Evolutionary conservation across 1,140 invertebrate species (phyloP).

Genomic region (Panagrolaimus sp.): DNA sequence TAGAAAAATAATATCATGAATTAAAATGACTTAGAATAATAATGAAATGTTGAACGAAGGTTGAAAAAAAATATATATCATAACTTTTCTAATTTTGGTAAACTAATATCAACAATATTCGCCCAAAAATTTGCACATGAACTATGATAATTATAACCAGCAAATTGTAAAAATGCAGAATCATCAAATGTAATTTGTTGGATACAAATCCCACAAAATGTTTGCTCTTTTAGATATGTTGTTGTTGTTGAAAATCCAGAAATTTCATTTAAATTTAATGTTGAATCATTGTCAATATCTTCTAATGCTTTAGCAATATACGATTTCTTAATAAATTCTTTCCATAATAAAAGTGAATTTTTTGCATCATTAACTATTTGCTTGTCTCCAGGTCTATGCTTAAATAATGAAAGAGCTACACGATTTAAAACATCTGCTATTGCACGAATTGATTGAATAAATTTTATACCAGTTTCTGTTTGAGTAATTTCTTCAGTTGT

Average conservation of each 20-base stretch:
- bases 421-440: not conserved
- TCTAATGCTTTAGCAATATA: not conserved
- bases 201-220: not conserved
- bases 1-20: too few relatives aligned
- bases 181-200: not conserved
- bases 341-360: not conserved
- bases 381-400: not conserved
- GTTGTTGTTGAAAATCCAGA: not conserved
- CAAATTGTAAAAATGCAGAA: not conserved
- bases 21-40: constrained; percentile 7
- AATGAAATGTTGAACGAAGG: too few relatives aligned
- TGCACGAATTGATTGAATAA: constrained; percentile 7
- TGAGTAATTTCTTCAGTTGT: not conserved
- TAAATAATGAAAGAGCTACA: not conserved
- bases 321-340: not conserved
- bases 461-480: not conserved
- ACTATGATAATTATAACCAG: not conserved
- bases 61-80: not conserved
- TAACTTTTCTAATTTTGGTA: not conserved
- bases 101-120: not conserved
- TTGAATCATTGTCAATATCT: not conserved
- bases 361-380: not conserved
- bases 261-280: not conserved
- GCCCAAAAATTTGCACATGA: constrained; percentile 14
- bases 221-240: too few relatives aligned